A percentile compares a stretch with the other conserved stretches of the same genome.
Evolutionary conservation across 2,888 invertebrate genomes (phyloP).

Genomic region (Drosophila anceps): DNA sequence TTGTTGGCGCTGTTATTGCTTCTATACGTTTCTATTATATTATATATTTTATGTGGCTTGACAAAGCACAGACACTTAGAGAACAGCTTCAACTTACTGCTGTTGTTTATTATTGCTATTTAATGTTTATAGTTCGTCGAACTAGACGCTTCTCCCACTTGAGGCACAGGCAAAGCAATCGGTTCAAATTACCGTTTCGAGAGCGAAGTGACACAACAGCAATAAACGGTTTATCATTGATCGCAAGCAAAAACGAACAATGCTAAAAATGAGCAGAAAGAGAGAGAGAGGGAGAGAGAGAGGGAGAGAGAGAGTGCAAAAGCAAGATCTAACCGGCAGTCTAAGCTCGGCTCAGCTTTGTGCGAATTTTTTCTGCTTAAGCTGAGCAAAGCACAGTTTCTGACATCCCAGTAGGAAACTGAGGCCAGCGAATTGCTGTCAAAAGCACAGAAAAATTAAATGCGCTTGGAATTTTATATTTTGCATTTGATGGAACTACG

Average conservation of each 20-base stretch:
- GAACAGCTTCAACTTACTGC: constrained; percentile 65
- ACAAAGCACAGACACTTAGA: constrained; percentile 66
- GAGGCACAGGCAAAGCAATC: constrained; percentile 50
- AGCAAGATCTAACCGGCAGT: background rate
- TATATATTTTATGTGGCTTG: constrained; percentile 63
- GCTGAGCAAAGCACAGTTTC: background rate
- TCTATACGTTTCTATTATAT: constrained; percentile 67
- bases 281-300: background rate
- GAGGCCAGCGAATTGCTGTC: constrained; percentile 2
- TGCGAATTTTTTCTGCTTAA: background rate
- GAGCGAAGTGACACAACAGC: constrained; percentile 7
- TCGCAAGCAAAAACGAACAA: constrained; percentile 6
- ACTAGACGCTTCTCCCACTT: constrained; percentile 36
- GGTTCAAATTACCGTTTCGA: constrained; percentile 39
- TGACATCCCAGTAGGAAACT: constrained; percentile 2
- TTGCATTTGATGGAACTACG: too few species aligned
- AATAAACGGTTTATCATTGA: constrained; percentile 2
- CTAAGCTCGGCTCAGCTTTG: constrained; percentile 10
- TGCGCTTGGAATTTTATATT: background rate
- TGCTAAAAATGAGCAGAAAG: background rate
- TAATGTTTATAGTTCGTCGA: constrained; percentile 66
- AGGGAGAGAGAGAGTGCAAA: background rate
- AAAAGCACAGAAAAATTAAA: background rate
- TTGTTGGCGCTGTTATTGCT: constrained; percentile 42
- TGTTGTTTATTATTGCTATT: constrained; percentile 68